A percentile compares a stretch with the other conserved stretches of the same genome.
phyloP scores from a whole-genome alignment of 2,113 vertebrate species.

The Thalassoma bifasciatum region DNA sequence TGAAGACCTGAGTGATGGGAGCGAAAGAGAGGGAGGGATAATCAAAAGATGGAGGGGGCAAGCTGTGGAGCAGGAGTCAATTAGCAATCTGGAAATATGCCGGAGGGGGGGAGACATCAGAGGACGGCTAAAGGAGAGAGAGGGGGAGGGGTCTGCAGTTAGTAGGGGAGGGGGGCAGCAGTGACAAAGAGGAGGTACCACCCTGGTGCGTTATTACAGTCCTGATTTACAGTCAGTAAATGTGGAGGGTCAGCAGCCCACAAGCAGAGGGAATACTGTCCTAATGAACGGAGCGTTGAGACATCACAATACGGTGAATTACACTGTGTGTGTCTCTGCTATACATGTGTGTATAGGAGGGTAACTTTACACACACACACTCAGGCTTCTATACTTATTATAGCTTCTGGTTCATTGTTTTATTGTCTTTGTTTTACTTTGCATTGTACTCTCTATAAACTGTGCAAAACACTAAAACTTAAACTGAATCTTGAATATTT shows the following conservation, averaged over 20 bases:
- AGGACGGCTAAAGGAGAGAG: slow-evolving; percentile 51
- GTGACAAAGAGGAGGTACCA: slow-evolving; percentile 58
- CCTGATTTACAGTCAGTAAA: slow-evolving; percentile 72
- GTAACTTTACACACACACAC: too few species aligned
- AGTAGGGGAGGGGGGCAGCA: slow-evolving; percentile 27
- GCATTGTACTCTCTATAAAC: too few species aligned
- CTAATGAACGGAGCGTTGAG: slow-evolving; percentile 40
- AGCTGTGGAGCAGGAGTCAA: slow-evolving; percentile 77
- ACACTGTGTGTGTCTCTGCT: too few species aligned
- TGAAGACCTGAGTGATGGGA: slow-evolving; percentile 25
- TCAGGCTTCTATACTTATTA: too few species aligned
- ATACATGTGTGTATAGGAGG: too few species aligned
- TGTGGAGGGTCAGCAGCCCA: slow-evolving; percentile 53
- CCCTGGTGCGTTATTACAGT: slow-evolving; percentile 70
- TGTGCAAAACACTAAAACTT: too few species aligned
- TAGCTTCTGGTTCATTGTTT: too few species aligned
- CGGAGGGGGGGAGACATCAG: slow-evolving; percentile 52
- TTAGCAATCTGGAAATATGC: slow-evolving; percentile 79
- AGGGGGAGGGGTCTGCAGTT: slow-evolving; percentile 16
- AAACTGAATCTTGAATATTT: too few species aligned
- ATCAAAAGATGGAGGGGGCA: slow-evolving; percentile 41
- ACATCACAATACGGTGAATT: neutral
- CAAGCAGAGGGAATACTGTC: slow-evolving; percentile 31
- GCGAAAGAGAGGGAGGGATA: slow-evolving; percentile 3
- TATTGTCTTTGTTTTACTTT: too few species aligned